A percentile compares a stretch with the other conserved stretches of the same genome.
These are phyloP conservation scores for Myotis findleyi DNA, from an alignment of 2,797 vertebrate genomes.

Conservation along the genomic window DNA sequence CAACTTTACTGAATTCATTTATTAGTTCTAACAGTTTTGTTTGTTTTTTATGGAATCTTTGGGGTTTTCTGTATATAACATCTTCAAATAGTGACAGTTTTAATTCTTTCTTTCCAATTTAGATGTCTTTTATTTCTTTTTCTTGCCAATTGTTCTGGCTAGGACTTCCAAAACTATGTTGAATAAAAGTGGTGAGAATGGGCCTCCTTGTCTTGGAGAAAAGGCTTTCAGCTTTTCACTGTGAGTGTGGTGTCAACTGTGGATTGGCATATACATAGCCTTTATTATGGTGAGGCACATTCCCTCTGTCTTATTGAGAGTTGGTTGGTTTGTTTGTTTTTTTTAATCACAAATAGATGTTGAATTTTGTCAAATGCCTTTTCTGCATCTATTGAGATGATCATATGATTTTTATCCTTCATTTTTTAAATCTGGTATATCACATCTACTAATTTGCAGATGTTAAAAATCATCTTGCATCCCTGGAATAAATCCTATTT, in stretches of 20 bases:
- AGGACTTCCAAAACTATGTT: not conserved
- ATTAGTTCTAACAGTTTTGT: not conserved
- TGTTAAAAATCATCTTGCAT: not conserved
- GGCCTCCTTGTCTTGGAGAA: not conserved
- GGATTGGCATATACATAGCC: not conserved
- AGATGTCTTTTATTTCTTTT: not conserved
- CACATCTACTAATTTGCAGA: not conserved
- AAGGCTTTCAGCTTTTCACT: not conserved
- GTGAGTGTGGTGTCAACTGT: not conserved
- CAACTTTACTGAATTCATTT: not conserved
- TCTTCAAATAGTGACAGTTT: not conserved
- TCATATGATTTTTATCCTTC: not conserved
- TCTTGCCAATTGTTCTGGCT: not conserved
- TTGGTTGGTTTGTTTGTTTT: not conserved
- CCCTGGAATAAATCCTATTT: not conserved
- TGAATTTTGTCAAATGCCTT: not conserved
- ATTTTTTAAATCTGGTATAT: not conserved
- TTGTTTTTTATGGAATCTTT: not conserved
- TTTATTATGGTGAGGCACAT: not conserved
- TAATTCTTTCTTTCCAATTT: not conserved
- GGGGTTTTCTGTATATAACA: not conserved
- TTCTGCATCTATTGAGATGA: not conserved
- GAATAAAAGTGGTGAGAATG: not conserved
- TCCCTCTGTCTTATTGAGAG: not conserved
- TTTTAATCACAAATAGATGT: not conserved